Conservation (phyloP, 2,797 vertebrate species). For the Sebastes diaconus region DNA sequence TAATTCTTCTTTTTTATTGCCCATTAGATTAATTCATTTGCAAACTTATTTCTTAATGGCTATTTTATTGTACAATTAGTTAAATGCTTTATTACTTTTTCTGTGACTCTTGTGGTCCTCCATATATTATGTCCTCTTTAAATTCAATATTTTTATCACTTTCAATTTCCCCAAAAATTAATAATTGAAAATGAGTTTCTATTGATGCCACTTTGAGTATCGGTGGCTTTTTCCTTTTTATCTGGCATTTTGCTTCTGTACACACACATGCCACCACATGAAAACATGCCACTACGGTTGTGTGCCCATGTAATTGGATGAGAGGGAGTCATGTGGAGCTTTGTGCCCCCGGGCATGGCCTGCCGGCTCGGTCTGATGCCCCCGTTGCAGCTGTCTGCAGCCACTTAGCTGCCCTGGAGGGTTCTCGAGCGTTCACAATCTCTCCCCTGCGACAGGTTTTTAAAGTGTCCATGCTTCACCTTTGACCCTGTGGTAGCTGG, state of each 20-base stretch:
- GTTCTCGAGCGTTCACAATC: slow-evolving; percentile 6
- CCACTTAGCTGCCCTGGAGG: slow-evolving; percentile 26
- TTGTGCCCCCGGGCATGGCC: slow-evolving; percentile 45
- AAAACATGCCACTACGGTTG: slow-evolving; percentile 36
- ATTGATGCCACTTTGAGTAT: neutral
- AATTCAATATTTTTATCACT: neutral
- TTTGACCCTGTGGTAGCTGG: slow-evolving; percentile 18
- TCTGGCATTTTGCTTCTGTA: neutral
- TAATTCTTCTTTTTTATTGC: no score
- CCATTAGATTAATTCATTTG: no score
- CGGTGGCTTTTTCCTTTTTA: neutral
- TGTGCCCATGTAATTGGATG: slow-evolving; percentile 68
- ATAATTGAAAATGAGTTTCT: neutral
- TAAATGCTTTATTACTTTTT: no score
- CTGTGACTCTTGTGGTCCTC: no score
- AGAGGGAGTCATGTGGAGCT: slow-evolving; percentile 67
- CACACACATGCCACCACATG: neutral
- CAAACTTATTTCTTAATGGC: no score
- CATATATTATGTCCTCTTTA: no score
- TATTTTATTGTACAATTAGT: no score
- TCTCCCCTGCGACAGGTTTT: neutral
- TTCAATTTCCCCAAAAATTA: neutral
- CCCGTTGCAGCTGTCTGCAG: slow-evolving; percentile 33
- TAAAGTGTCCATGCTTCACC: slow-evolving; percentile 19
- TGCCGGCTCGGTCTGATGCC: slow-evolving; percentile 33